These are phyloP conservation scores for Pygoscelis adeliae DNA, from an alignment of 2,113 vertebrate genomes.

Conservation along the genomic window DNA sequence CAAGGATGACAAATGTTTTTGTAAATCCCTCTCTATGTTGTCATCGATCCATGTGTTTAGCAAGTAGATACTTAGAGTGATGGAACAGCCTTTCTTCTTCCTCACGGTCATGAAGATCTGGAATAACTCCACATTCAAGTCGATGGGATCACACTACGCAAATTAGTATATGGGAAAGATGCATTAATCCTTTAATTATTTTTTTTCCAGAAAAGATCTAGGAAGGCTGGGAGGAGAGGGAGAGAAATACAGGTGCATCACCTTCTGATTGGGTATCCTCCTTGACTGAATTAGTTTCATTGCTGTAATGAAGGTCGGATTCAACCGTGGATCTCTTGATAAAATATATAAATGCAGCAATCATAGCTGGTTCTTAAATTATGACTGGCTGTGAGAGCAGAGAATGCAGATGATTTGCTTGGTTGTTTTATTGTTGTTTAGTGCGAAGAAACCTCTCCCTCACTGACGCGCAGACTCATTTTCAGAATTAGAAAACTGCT, in stretches of 20 bases:
- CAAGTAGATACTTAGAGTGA: background rate
- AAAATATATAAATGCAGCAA: background rate
- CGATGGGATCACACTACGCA: background rate
- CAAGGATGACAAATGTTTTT: background rate
- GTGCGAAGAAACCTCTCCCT: background rate
- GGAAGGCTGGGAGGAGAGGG: background rate
- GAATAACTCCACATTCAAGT: background rate
- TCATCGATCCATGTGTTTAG: background rate
- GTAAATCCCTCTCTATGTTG: background rate
- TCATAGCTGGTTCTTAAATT: background rate
- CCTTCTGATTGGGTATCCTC: background rate
- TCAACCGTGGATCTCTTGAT: background rate
- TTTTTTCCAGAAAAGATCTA: background rate
- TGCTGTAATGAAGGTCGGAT: background rate
- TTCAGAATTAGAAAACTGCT: background rate
- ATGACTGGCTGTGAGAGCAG: background rate
- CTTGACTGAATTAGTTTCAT: background rate
- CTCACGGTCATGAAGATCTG: background rate
- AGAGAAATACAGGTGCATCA: background rate
- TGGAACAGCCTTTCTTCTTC: background rate
- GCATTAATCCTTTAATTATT: background rate
- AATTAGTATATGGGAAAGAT: background rate
- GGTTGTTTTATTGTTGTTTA: slow-evolving; percentile 3
- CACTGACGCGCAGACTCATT: background rate
- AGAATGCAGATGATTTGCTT: background rate